These are phyloP conservation scores for Ceratosolen solmsi DNA, from an alignment of 1,140 invertebrate species.

Conservation along the genomic window DNA sequence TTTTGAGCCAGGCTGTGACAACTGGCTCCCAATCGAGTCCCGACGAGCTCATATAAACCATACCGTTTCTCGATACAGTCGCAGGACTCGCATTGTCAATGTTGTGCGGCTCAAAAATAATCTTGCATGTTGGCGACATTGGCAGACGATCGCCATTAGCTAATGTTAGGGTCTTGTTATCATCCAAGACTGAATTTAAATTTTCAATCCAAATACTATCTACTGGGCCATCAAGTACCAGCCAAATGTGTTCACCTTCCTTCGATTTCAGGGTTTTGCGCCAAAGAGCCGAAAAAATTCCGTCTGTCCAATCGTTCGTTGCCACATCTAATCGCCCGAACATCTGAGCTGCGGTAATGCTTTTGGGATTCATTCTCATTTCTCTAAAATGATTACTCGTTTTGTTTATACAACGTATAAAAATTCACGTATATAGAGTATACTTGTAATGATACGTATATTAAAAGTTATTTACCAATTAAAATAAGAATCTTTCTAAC, in stretches of 20 bases:
- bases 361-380: conserved; percentile 99
- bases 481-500: no score
- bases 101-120: conserved; percentile 97
- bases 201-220: conserved; percentile 99
- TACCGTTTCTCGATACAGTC: conserved; percentile 95
- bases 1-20: conserved; percentile 88
- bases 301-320: conserved; percentile 98
- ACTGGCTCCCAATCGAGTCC: conserved; percentile 93
- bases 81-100: conserved; percentile 97
- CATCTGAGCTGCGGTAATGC: conserved; percentile 97
- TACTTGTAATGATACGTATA: no score
- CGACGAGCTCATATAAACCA: conserved; percentile 98
- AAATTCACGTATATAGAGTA: no score
- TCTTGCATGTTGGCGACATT: conserved; percentile 94
- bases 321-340: conserved; percentile 96
- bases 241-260: conserved; percentile 90
- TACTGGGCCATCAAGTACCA: conserved; percentile 95
- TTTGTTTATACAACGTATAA: no score
- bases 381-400: conserved; percentile 76
- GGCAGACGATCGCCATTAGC: conserved; percentile 94
- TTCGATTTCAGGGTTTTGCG: conserved; percentile 93
- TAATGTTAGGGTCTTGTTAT: conserved; percentile 94
- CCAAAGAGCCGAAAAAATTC: conserved; percentile 97
- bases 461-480: no score
- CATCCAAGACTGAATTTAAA: conserved; percentile 95